Percentiles rank a stretch among this genome's conserved stretches.
phyloP scores from a whole-genome alignment of 2,888 invertebrate genomes.

The Bedellia somnulentella region DNA sequence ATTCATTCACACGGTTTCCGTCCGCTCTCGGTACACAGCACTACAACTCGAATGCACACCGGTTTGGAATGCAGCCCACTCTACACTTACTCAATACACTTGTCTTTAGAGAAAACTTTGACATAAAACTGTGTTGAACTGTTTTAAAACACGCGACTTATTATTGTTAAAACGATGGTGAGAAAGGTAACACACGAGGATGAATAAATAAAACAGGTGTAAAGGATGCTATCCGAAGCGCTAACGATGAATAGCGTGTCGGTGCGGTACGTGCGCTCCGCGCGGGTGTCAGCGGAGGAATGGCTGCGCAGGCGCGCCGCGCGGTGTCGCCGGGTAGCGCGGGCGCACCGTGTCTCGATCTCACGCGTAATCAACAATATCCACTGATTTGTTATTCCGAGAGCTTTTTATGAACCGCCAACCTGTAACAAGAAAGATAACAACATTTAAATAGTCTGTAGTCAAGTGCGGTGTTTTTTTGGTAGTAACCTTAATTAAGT shows the following conservation, averaged over 20 bases:
- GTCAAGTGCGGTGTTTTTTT: no score
- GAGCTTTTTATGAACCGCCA: no score
- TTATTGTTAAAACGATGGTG: no score
- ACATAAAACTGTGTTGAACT: constrained; percentile 11
- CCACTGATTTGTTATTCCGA: no score
- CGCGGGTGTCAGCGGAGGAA: constrained; percentile 28
- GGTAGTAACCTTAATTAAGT: no score
- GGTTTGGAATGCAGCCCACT: constrained; percentile 56
- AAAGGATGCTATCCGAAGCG: neutral
- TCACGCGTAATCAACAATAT: no score
- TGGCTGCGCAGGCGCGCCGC: constrained; percentile 14
- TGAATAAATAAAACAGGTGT: no score
- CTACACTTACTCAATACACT: constrained; percentile 43
- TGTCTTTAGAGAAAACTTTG: constrained; percentile 29
- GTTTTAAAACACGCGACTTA: neutral
- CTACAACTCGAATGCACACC: no score
- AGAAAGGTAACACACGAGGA: no score
- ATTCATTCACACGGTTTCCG: no score
- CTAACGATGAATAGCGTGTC: constrained; percentile 9
- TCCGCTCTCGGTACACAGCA: constrained; percentile 10
- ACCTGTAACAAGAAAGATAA: constrained; percentile 5
- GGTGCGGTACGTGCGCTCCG: constrained; percentile 24
- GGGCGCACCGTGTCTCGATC: constrained; percentile 16
- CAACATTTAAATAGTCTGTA: no score
- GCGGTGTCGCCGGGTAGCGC: constrained; percentile 18